Base-by-base conservation (phyloP, 1,140 invertebrate species). In the Olivierus martensii region DNA sequence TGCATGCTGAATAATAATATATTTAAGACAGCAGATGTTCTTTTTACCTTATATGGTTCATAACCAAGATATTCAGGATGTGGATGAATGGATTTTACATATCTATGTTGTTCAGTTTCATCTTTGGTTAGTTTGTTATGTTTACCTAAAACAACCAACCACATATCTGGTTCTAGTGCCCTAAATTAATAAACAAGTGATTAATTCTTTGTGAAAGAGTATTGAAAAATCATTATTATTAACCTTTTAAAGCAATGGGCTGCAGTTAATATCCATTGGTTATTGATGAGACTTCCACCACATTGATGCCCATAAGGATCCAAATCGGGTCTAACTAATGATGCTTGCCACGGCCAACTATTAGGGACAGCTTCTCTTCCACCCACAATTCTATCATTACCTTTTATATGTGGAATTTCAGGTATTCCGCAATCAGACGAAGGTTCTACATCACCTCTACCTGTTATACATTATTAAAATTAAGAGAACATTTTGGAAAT, bases 191-290 rank as follows among this genome's bases (percentile, higher is more conserved):
- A 28, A 6, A 28, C 4, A 28, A 28, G 4, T 28, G n/a, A n/a
- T n/a, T n/a, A n/a, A n/a, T n/a, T n/a, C n/a, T n/a, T n/a, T n/a
- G n/a, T n/a, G n/a, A n/a, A n/a, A n/a, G n/a, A n/a, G n/a, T n/a
- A n/a, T n/a, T n/a, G n/a, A n/a, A n/a, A n/a, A n/a, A n/a, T n/a
- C n/a, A n/a, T n/a, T n/a, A n/a, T n/a, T n/a, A n/a, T n/a, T 1
- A 6, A 57, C 52, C 52, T 46, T 12, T 43, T 50, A 36, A 59
- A 57, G 51, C 71, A 73, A 56, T 73, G 71, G 9, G 67, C 71
- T 6, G 71, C 72, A 2, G 71, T 69, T 7, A 73, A 50, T 2
- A 73, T 59, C 69, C 70, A 73, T 45, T 65, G 62, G 3, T 60
- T 60, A 43, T 67, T 60, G 35, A 73, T 67, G 0, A 73, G 52